Percentiles rank a stretch among this genome's conserved stretches.
These are phyloP conservation scores for Acrocephalus kingi DNA, from an alignment of 2,113 vertebrate genomes.

Conservation along the genomic window DNA sequence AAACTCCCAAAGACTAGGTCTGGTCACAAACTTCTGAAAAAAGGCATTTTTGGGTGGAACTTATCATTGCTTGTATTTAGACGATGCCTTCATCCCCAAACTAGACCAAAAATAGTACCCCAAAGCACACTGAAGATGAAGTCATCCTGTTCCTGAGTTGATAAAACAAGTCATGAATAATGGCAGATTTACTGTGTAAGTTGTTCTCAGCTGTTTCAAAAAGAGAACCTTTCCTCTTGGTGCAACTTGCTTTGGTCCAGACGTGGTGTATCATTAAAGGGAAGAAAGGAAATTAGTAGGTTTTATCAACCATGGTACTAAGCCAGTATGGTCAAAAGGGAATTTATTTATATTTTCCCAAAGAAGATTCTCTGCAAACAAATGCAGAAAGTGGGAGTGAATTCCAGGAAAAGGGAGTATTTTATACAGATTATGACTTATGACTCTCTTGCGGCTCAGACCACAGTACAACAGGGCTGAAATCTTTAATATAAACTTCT, in stretches of 20 bases:
- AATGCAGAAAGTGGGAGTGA: not conserved
- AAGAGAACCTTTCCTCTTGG: not conserved
- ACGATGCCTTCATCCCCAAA: not conserved
- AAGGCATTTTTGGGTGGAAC: not conserved
- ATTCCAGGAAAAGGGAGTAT: not conserved
- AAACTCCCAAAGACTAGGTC: not conserved
- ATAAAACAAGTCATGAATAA: not conserved
- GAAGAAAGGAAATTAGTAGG: not conserved
- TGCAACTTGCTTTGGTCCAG: not conserved
- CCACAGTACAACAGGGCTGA: not conserved
- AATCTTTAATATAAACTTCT: not conserved
- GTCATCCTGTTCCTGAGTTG: not conserved
- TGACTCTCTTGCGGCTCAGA: not conserved
- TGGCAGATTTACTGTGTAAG: not conserved
- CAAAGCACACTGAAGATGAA: not conserved
- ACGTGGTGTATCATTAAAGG: not conserved
- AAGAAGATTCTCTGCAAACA: not conserved
- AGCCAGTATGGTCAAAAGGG: not conserved
- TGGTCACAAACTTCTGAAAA: not conserved
- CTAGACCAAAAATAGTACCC: not conserved
- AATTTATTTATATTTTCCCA: not conserved
- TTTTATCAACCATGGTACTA: not conserved
- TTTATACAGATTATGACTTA: not conserved
- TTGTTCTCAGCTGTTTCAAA: not conserved
- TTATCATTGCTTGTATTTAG: not conserved